Evolutionary conservation across 2,113 vertebrate genomes (phyloP).

Genomic region (Plectropomus leopardus): DNA sequence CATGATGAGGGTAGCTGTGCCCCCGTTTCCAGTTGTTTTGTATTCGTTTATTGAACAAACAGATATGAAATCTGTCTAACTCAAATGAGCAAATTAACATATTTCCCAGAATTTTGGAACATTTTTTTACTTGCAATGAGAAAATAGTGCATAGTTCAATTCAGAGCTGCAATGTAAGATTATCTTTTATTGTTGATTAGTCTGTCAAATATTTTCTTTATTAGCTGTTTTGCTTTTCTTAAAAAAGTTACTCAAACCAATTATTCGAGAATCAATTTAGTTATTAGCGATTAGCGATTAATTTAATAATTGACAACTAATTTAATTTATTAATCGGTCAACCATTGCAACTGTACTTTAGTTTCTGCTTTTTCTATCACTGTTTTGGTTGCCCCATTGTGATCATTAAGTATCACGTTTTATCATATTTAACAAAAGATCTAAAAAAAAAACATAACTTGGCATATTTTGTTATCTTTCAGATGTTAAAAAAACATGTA

Average conservation of each 20-base stretch:
- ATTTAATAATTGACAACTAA: no score
- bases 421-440: background rate
- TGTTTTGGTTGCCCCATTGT: background rate
- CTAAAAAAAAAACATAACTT: background rate
- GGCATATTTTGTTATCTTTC: background rate
- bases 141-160: background rate
- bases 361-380: background rate
- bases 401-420: background rate
- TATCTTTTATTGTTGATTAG: no score
- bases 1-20: background rate
- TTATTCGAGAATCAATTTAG: no score
- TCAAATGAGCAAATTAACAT: background rate
- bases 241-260: no score
- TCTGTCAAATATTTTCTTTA: no score
- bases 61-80: background rate
- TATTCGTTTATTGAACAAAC: background rate
- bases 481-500: background rate
- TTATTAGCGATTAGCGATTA: no score
- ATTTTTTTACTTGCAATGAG: background rate
- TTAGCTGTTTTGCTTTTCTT: no score
- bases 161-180: no score
- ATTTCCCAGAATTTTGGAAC: background rate
- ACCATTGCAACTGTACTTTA: no score
- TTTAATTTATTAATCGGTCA: no score
- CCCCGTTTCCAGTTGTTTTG: background rate